Percentiles rank a stretch among this genome's conserved stretches.
phyloP scores from a whole-genome alignment of 2,797 vertebrate genomes.

The Hozukius guyotensis region DNA sequence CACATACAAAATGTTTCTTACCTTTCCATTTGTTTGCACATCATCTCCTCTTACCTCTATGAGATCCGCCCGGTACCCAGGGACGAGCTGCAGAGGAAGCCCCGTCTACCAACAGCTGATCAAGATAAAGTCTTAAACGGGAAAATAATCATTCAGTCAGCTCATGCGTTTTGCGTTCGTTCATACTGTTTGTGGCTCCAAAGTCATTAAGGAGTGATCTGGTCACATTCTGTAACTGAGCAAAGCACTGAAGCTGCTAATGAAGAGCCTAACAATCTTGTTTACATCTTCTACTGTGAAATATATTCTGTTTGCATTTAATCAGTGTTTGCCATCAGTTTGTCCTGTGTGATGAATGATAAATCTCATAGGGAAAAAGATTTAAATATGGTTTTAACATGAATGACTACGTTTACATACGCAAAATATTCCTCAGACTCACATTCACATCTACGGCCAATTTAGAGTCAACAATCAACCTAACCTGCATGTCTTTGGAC shows the following conservation, averaged over 20 bases:
- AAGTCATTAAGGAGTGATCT: constrained; percentile 57
- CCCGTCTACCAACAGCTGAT: constrained; percentile 47
- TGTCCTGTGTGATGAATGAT: constrained; percentile 9
- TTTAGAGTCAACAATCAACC: too few species aligned
- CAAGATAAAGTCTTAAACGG: constrained; percentile 54
- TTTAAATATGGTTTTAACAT: neutral
- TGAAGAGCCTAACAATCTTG: constrained; percentile 43
- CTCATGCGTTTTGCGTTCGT: constrained; percentile 57
- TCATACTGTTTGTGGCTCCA: constrained; percentile 34
- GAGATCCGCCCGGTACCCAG: neutral
- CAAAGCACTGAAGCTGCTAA: constrained; percentile 46
- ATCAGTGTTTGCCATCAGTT: constrained; percentile 37
- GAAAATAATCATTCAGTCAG: constrained; percentile 56
- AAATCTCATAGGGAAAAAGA: neutral
- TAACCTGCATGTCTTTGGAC: too few species aligned
- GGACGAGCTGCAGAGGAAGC: constrained; percentile 24
- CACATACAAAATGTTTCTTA: neutral
- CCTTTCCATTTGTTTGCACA: constrained; percentile 11
- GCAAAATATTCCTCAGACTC: too few species aligned
- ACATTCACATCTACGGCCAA: too few species aligned
- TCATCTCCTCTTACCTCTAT: constrained; percentile 35
- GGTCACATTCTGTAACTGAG: constrained; percentile 42
- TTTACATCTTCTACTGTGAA: constrained; percentile 44
- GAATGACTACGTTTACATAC: neutral
- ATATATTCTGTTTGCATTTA: constrained; percentile 28